Evolutionary conservation across 2,113 vertebrate species (phyloP), one percentile per base, ranked within the genome.

Genomic region (Notiomystis cincta): DNA sequence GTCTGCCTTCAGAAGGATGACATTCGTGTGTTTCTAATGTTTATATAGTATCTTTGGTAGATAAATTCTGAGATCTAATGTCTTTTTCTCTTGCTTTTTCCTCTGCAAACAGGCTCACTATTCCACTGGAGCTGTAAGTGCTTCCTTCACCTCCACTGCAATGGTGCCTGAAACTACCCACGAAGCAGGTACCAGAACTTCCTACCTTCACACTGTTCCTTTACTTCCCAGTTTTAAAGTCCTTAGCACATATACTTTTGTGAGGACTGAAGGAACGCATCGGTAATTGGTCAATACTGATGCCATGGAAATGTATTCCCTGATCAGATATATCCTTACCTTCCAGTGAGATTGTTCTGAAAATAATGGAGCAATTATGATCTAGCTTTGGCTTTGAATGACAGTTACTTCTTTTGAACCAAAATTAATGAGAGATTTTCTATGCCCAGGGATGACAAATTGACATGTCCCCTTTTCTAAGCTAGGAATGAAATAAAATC

Each of bases 91-190:
- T 48, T 88, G 40, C 11, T 8, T 45, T 64, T 66, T 51, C 40
- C 56, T 54, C 62, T 51, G 35, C 23, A 11, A 69, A 73, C 97
- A 99, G 99, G 99, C 99, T 69, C 99, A 99, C 97, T 99, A 99
- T 93, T 99, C 99, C 57, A 99, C 99, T 1, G 99, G 99, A 64
- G 98, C 98, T 94, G 99, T 99, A 27, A 99, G 99, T 2, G 99
- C 99, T 19, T 99, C 99, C 71, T 99, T 99, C 98, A 99, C 99
- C 6, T 99, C 99, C 85, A 99, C 99, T 1, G 99, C 99, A 54
- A 99, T 99, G 99, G 98, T 98, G 42, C 99, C 99, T 4, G 97
- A 99, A 92, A 99, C 99, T 11, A 98, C 87, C 5, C 99, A 99
- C 0, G 98, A 99, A 98, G 99, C 99, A 98, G 99, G 99, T 99